Percentiles rank a stretch among this genome's conserved stretches.
phyloP scores from a whole-genome alignment of 2,113 vertebrate species.

The Macheiramphus alcinus region DNA sequence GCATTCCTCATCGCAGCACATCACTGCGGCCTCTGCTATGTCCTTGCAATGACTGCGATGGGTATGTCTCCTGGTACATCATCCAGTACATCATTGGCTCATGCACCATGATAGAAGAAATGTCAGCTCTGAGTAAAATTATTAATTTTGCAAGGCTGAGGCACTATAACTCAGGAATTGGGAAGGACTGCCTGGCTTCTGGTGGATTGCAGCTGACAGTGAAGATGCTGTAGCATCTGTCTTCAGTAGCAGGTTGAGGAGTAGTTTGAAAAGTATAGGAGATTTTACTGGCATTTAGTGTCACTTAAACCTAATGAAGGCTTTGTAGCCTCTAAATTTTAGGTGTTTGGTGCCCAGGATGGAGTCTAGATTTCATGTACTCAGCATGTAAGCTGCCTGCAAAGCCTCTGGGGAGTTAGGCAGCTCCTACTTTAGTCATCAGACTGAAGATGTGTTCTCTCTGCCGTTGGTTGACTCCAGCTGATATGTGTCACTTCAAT shows the following conservation, averaged over 20 bases:
- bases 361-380: not conserved
- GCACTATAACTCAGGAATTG: not conserved
- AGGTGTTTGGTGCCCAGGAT: not conserved
- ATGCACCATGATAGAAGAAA: not conserved
- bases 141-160: not conserved
- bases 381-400: not conserved
- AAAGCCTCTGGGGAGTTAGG: not conserved
- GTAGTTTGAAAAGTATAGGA: not conserved
- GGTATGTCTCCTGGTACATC: not conserved
- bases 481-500: not conserved
- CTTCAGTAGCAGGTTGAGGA: not conserved
- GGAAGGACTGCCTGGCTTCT: not conserved
- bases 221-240: not conserved
- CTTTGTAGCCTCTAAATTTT: not conserved
- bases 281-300: not conserved
- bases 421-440: not conserved
- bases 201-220: not conserved
- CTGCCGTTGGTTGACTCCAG: fast-evolving
- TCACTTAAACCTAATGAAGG: not conserved
- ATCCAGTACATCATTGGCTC: not conserved
- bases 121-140: not conserved
- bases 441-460: not conserved
- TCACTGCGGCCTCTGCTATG: not conserved
- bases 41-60: not conserved
- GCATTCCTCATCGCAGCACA: not conserved